phyloP scores from a whole-genome alignment of 2,888 invertebrate genomes.

The Nomada flava region DNA sequence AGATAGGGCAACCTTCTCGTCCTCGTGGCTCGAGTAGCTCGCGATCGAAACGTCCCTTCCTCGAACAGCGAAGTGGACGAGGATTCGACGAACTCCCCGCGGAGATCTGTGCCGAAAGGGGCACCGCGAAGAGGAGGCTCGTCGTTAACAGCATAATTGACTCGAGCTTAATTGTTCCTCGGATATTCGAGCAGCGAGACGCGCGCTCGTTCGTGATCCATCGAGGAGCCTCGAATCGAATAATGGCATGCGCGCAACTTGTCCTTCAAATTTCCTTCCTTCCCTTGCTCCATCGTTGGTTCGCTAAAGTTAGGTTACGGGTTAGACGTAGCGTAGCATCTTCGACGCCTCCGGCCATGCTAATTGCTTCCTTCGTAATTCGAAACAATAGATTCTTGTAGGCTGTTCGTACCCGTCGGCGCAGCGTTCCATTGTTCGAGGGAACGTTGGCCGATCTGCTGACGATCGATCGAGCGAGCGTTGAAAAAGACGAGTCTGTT shows the following conservation, averaged over 20 bases:
- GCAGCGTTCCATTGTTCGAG: slow-evolving; percentile 44
- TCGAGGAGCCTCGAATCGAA: not conserved
- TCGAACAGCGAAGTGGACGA: slow-evolving; percentile 15
- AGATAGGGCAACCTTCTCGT: not conserved
- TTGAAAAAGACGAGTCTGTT: not conserved
- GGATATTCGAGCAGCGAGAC: slow-evolving; percentile 30
- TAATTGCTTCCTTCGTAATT: slow-evolving; percentile 34
- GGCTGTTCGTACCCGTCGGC: not conserved
- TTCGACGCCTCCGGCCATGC: slow-evolving; percentile 8
- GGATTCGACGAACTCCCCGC: slow-evolving; percentile 30
- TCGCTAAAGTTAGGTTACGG: not conserved
- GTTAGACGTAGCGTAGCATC: not conserved
- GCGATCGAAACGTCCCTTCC: slow-evolving; percentile 34
- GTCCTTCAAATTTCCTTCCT: not conserved
- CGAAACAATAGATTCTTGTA: slow-evolving; percentile 49
- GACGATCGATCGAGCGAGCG: slow-evolving; percentile 35
- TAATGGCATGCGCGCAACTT: not conserved
- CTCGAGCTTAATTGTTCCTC: slow-evolving; percentile 38
- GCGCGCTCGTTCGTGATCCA: not conserved
- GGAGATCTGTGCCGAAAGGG: not conserved
- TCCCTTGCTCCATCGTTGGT: not conserved
- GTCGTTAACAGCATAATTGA: slow-evolving; percentile 49
- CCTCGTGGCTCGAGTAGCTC: not conserved
- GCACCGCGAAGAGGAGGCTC: not conserved
- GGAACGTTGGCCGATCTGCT: slow-evolving; percentile 38